Evolutionary conservation across 1,140 invertebrate genomes (phyloP).

Genomic region (Neelides sp.): DNA sequence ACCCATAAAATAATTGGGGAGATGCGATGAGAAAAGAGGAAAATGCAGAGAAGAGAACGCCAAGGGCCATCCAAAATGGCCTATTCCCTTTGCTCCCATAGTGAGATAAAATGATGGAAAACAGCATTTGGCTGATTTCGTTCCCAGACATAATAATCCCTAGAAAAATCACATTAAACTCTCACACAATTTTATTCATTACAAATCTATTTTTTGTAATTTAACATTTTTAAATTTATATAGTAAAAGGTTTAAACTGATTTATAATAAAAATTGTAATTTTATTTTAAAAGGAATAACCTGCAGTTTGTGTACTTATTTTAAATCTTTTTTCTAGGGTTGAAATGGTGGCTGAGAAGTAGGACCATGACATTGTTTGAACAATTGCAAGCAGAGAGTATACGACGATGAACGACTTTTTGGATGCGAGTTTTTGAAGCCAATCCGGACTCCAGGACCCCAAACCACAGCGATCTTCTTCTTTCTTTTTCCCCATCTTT

Average conservation of each 20-base stretch:
- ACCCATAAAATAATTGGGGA: conserved; percentile 59
- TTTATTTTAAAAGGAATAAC: conserved; percentile 35
- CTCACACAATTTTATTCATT: not conserved
- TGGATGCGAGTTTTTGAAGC: conserved; percentile 50
- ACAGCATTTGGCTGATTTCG: conserved; percentile 47
- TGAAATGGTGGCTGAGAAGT: conserved; percentile 62
- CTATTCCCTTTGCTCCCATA: conserved; percentile 54
- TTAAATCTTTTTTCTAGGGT: conserved; percentile 69
- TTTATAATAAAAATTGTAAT: not conserved
- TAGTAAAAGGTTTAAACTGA: not conserved
- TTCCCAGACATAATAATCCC: conserved; percentile 59
- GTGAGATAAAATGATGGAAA: conserved; percentile 49
- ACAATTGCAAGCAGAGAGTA: conserved; percentile 59
- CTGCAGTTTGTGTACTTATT: conserved; percentile 59
- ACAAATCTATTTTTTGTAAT: not conserved
- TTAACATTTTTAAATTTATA: conserved; percentile 10
- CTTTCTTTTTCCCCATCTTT: not conserved
- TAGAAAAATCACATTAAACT: conserved; percentile 31
- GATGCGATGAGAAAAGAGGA: conserved; percentile 55
- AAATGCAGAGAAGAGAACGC: conserved; percentile 52
- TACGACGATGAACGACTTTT: conserved; percentile 57
- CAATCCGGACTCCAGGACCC: conserved; percentile 27
- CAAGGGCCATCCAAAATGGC: conserved; percentile 56
- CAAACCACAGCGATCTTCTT: conserved; percentile 19
- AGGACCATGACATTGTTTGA: conserved; percentile 60